phyloP scores from a whole-genome alignment of 1,140 invertebrate genomes.

The Drosophila leontia region DNA sequence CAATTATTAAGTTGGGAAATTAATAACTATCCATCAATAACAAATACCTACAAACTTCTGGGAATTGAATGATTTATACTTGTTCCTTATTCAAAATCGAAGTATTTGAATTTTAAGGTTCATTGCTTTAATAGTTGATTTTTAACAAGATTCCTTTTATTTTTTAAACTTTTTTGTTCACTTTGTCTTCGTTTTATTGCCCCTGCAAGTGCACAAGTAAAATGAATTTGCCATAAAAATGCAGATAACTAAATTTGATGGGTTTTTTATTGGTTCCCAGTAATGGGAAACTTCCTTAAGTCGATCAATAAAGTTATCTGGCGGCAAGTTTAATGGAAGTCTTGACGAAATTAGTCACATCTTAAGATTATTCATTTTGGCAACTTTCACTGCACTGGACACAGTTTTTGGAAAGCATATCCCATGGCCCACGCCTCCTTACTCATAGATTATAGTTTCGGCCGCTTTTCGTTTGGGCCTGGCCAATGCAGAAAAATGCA shows the following conservation, averaged over 20 bases:
- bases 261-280: constrained; percentile 12
- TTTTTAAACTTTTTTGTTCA: neutral
- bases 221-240: constrained; percentile 6
- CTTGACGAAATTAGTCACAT: constrained; percentile 54
- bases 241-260: neutral
- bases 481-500: constrained; percentile 64
- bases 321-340: constrained; percentile 25
- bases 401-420: constrained; percentile 64
- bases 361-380: constrained; percentile 25
- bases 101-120: no score
- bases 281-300: neutral
- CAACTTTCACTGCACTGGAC: constrained; percentile 42
- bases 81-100: neutral
- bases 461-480: constrained; percentile 39
- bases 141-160: no score
- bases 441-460: constrained; percentile 61
- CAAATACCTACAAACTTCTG: neutral
- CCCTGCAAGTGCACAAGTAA: neutral
- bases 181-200: neutral
- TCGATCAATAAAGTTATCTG: constrained; percentile 21
- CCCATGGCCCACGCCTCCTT: constrained; percentile 59
- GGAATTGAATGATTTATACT: neutral
- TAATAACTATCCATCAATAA: neutral
- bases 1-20: neutral
- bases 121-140: neutral